Evolutionary conservation across 2,113 vertebrate genomes (phyloP).

Genomic region (Protomyctophum bolini): DNA sequence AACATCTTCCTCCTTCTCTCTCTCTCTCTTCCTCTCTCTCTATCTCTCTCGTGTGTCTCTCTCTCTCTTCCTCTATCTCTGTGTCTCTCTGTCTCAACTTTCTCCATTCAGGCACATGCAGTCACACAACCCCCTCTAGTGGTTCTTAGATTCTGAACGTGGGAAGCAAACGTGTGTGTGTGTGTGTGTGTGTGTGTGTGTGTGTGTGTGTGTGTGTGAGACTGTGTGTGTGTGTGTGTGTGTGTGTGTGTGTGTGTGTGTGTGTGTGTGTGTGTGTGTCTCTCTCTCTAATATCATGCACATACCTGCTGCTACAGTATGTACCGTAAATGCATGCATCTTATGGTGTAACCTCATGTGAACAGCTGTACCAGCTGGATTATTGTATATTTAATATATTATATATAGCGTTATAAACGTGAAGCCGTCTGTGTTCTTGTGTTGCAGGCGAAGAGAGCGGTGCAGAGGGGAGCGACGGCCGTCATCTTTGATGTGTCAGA

Average conservation of each 20-base stretch:
- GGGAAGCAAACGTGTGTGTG: neutral
- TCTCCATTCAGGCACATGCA: slow-evolving; percentile 9
- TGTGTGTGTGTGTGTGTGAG: no score
- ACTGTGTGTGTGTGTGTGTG: no score
- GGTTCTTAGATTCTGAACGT: slow-evolving; percentile 29
- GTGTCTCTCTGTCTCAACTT: neutral
- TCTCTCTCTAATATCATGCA: no score
- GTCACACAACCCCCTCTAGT: slow-evolving; percentile 69
- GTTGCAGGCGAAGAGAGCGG: slow-evolving; percentile 92
- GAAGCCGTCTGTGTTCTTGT: slow-evolving; percentile 30
- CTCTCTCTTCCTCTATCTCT: neutral
- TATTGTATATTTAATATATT: no score
- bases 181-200: no score
- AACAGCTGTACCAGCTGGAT: no score
- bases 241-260: no score
- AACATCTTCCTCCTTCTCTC: slow-evolving; percentile 1
- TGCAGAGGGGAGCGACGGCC: slow-evolving; percentile 95
- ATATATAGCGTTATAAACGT: no score
- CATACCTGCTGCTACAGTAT: no score
- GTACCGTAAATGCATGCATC: no score
- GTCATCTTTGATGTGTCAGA: slow-evolving; percentile 99
- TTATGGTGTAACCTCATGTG: no score
- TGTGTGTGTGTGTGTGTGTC: no score
- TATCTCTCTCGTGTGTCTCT: neutral
- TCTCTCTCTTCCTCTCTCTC: neutral